Evolutionary conservation across 2,888 invertebrate species (phyloP).

Genomic region (Caenorhabditis sulstoni): DNA sequence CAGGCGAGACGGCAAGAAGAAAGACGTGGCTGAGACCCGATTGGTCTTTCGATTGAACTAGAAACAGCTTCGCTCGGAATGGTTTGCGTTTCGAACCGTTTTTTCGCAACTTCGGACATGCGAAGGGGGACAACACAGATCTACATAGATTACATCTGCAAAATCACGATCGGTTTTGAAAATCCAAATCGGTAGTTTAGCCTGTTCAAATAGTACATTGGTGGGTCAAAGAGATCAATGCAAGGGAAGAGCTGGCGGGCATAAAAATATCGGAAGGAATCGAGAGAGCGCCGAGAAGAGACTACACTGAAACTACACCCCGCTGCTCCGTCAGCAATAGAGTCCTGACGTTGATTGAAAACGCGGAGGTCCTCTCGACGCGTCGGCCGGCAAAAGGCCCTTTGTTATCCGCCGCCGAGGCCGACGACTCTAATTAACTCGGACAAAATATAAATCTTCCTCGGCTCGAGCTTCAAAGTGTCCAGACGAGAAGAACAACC

Average conservation of each 20-base stretch:
- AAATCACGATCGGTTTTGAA: conserved; percentile 7
- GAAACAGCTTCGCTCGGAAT: conserved; percentile 16
- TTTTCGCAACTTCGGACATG: background rate
- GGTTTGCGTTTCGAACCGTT: background rate
- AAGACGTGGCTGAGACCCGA: background rate
- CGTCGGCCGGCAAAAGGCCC: background rate
- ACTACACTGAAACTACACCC: conserved; percentile 28
- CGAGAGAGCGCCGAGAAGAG: background rate
- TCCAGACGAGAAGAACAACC: conserved; percentile 11
- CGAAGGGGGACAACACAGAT: too few species aligned
- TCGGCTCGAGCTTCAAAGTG: background rate
- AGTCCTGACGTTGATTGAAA: conserved; percentile 46
- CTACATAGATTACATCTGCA: conserved; percentile 1
- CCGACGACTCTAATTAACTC: conserved; percentile 43
- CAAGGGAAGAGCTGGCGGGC: background rate
- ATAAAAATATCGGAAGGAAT: too few species aligned
- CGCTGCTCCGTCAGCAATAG: background rate
- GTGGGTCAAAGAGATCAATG: conserved; percentile 38
- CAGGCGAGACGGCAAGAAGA: conserved; percentile 3
- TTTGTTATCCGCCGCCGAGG: conserved; percentile 20
- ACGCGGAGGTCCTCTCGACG: background rate
- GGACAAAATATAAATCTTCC: conserved; percentile 46
- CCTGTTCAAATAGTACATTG: conserved; percentile 45
- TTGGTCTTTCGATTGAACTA: conserved; percentile 24
- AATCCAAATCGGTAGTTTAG: conserved; percentile 20